Percentiles rank a stretch among this genome's conserved stretches.
Conservation (phyloP, 2,113 vertebrate species). For the Dromaius novaehollandiae region DNA sequence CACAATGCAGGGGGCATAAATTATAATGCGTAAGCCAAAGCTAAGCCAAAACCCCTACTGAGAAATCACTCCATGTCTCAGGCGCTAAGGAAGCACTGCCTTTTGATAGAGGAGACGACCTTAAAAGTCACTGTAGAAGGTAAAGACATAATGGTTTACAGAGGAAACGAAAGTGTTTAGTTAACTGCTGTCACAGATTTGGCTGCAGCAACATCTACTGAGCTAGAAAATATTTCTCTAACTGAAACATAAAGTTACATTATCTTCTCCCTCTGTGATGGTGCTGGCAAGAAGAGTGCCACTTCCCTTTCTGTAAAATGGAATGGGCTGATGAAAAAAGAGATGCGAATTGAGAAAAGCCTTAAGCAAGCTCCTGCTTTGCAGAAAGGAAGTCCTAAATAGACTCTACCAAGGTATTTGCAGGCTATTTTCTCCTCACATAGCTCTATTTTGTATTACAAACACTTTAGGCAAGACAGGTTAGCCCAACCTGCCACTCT, state of each 20-base stretch:
- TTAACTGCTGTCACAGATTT: not conserved
- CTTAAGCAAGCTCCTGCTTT: not conserved
- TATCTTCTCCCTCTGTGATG: not conserved
- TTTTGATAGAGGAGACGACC: not conserved
- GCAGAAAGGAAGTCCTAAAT: no score
- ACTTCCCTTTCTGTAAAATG: not conserved
- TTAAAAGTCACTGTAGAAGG: not conserved
- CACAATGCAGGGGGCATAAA: not conserved
- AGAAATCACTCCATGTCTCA: not conserved
- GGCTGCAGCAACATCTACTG: not conserved
- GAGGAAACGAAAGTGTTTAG: not conserved
- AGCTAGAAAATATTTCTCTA: not conserved
- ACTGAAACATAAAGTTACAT: not conserved
- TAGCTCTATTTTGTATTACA: not conserved
- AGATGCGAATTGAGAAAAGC: not conserved
- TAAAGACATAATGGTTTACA: not conserved
- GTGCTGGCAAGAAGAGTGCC: not conserved
- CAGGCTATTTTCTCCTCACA: not conserved
- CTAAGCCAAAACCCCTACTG: not conserved
- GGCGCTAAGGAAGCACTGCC: not conserved
- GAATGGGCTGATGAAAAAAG: not conserved
- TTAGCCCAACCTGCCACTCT: not conserved
- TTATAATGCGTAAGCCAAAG: not conserved
- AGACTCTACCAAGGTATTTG: not conserved
- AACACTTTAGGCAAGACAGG: not conserved